Base-by-base conservation (phyloP, 1,140 invertebrate genomes). In the Drosophila nebulosa region DNA sequence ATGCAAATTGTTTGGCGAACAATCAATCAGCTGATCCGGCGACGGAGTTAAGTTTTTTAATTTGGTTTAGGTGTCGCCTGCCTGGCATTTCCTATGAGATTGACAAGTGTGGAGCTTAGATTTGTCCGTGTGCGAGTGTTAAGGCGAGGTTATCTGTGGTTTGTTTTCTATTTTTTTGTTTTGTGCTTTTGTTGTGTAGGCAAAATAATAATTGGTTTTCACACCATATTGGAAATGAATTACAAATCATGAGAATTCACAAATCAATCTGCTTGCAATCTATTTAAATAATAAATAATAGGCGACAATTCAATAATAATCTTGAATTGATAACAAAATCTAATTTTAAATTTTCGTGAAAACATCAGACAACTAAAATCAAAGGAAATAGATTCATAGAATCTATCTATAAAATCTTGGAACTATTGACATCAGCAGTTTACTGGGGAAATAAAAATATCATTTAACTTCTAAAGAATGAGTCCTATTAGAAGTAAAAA, bases 21-120 rank as follows among this genome's bases (percentile, higher is more conserved):
- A 85, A 85, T 85, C 81, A 86, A 85, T 85, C 81, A 85, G 66
- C 79, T 75, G 76, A 78, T 61, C 64, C 71, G 52, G 46, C 56
- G 56, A 64, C 77, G 79, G 64, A 63, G 73, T 46, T 63, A 64
- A 64, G 53, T 39, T 76, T 39, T 76, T 85, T 84, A 77, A 85
- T 80, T 85, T 80, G 74, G 78, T 35, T 81, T 86, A 74, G 81
- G 78, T 85, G 80, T 86, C 81, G 65, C 35, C 69, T 83, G 79
- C 52, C 52, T 70, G 58, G 74, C 79, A 84, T 83, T 79, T 83
- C 77, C 69, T 85, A 85, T 85, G 62, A 85, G 81, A 80, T 80
- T 86, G 80, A 86, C 78, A 68, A 76, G 73, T 67, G 26, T 78
- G 46, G 58, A 69, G 81, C 74, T 66, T 64, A 64, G 68, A 69